Conservation (phyloP, 2,888 invertebrate species). For the Chouioia cunea region DNA sequence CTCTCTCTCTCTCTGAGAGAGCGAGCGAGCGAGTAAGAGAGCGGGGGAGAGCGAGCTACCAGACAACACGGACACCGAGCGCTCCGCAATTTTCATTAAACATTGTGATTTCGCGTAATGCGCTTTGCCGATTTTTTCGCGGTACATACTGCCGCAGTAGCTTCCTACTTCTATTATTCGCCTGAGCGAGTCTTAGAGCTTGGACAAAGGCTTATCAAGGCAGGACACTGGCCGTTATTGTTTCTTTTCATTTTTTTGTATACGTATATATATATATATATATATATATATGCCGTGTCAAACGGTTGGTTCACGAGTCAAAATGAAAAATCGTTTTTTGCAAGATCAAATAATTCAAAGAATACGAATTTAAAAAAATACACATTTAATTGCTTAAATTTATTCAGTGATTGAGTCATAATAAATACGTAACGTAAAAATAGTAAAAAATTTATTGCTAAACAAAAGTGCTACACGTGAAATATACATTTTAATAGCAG, state of each 20-base stretch:
- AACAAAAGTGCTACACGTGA: no score
- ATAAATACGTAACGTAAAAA: no score
- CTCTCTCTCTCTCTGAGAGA: slow-evolving; percentile 10
- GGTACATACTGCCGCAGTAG: slow-evolving; percentile 33
- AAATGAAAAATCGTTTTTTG: no score
- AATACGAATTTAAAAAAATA: no score
- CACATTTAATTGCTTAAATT: no score
- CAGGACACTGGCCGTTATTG: slow-evolving; percentile 31
- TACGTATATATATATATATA: no score
- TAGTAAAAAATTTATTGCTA: no score
- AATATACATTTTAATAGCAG: no score
- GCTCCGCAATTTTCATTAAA: slow-evolving; percentile 66
- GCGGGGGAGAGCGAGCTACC: background rate
- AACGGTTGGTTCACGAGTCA: no score
- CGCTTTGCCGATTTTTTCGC: slow-evolving; percentile 60
- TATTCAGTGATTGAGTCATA: no score
- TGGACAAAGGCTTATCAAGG: slow-evolving; percentile 37
- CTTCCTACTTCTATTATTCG: slow-evolving; percentile 63
- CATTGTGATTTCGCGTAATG: slow-evolving; percentile 68
- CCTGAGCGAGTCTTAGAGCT: slow-evolving; percentile 32
- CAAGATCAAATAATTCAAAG: no score
- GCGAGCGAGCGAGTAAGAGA: background rate
- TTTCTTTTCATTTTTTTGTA: slow-evolving; percentile 20
- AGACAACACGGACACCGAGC: background rate
- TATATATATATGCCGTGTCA: no score